Base-by-base conservation (phyloP, 2,797 vertebrate species). In the Nyctalus aviator region DNA sequence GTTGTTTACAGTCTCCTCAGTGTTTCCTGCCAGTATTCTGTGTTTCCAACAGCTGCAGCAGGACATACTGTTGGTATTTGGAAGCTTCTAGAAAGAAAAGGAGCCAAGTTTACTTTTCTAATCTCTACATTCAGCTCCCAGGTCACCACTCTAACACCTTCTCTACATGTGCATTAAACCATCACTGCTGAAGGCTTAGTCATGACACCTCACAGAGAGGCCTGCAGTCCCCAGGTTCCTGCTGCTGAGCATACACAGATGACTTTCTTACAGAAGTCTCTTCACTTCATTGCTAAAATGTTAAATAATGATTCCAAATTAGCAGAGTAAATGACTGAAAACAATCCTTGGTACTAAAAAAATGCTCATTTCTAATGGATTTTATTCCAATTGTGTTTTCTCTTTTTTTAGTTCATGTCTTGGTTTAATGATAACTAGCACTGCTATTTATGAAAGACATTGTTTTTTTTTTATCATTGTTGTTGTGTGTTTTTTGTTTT, bases 351-450 rank as follows among this genome's bases (percentile, higher is more conserved):
- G 37, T 82, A 46, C 41, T 71, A 91, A 77, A 81, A 93, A 57
- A 93, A 84, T 27, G 37, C 20, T 87, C 7, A 8, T 77, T 81
- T 96, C 15, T 71, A 62, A 86, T 81, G 55, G 72, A 81, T 76
- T 84, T 82, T 89, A 88, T 87, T 78, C 71, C 91, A 93, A 72
- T 69, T 83, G 32, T n/a, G 72, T 84, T 86, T 46, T 46, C 17
- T 84, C 48, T 84, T 48, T 91, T 81, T 85, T 48, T 20, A 77
- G 48, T 62, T 86, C 37, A 6, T 41, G 44, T 53, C 72, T 5
- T 78, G 62, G 55, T 78, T 86, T 82, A 69, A 82, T 44, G 48
- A 75, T 75, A 62, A 46, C 4, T 48, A 79, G 17, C 53, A n/a
- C 57, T 64, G 32, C 48, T 88, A 37, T 87, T 94, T 94, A 68